Conservation (phyloP, 2,797 vertebrate species). For the Cynodonichthys magdalenae region DNA sequence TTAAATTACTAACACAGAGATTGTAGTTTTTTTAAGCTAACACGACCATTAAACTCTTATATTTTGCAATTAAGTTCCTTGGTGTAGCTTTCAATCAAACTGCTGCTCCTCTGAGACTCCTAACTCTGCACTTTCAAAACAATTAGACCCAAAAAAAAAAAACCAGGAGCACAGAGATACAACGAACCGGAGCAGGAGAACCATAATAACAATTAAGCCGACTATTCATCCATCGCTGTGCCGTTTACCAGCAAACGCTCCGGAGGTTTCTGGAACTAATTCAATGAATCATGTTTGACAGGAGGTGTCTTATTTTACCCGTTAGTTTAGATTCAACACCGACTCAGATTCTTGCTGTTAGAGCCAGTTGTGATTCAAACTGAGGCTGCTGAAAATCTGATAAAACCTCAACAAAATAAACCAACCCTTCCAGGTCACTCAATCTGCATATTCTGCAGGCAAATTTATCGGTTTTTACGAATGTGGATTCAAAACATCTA, state of each 20-base stretch:
- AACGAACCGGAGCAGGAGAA: slow-evolving; percentile 23
- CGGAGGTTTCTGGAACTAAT: slow-evolving; percentile 37
- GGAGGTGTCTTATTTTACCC: slow-evolving; percentile 25
- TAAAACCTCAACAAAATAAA: too few relatives aligned
- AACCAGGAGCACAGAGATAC: slow-evolving; percentile 1
- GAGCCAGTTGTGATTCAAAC: too few relatives aligned
- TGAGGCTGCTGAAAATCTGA: too few relatives aligned
- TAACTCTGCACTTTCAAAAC: slow-evolving; percentile 30
- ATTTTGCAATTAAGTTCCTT: slow-evolving; percentile 14
- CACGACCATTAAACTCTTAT: slow-evolving; percentile 15
- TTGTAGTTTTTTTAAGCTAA: not conserved
- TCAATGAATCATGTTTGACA: slow-evolving; percentile 46
- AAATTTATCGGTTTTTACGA: too few relatives aligned
- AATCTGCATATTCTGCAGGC: too few relatives aligned
- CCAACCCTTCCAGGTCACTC: too few relatives aligned
- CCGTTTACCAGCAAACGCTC: slow-evolving; percentile 33
- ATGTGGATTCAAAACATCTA: too few relatives aligned
- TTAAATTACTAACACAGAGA: not conserved
- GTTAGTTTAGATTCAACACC: too few relatives aligned
- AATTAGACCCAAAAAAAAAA: slow-evolving; percentile 40
- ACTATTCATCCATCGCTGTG: slow-evolving; percentile 48
- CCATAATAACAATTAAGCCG: slow-evolving; percentile 45
- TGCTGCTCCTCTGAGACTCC: slow-evolving; percentile 30
- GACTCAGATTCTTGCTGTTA: too few relatives aligned
- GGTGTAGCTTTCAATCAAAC: slow-evolving; percentile 16